Conservation (phyloP, 2,113 vertebrate genomes). For the Nettapus auritus region DNA sequence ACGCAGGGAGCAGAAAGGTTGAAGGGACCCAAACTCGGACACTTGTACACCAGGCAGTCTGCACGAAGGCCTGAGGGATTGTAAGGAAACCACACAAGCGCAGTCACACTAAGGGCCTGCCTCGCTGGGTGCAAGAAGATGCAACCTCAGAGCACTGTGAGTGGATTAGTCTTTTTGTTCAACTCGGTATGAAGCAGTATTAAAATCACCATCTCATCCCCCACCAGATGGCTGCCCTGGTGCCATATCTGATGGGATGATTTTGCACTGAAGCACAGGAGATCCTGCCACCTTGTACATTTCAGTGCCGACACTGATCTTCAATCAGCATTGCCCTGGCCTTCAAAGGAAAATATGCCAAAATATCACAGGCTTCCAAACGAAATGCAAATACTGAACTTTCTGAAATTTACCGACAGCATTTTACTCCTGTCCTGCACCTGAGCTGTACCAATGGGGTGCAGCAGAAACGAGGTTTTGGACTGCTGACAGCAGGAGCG, state of each 20-base stretch:
- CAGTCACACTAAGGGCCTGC: background rate
- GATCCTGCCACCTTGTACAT: background rate
- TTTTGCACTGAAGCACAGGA: background rate
- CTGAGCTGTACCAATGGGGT: background rate
- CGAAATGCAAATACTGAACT: constrained; percentile 70
- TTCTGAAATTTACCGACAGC: constrained; percentile 63
- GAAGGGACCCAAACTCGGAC: background rate
- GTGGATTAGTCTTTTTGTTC: background rate
- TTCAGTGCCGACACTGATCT: constrained; percentile 40
- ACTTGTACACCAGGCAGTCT: background rate
- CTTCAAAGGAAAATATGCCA: constrained; percentile 57
- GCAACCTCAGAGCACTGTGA: background rate
- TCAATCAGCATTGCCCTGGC: constrained; percentile 53
- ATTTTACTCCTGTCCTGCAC: constrained; percentile 44
- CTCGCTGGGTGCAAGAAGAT: background rate
- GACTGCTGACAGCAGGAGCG: constrained; percentile 23
- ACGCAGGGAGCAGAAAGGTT: background rate
- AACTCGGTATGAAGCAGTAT: background rate
- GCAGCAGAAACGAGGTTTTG: constrained; percentile 2
- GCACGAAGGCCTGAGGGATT: background rate
- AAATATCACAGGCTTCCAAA: constrained; percentile 68
- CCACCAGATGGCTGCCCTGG: background rate
- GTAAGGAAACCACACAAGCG: background rate
- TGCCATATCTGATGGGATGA: background rate
- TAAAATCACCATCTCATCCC: background rate